Conservation (phyloP, 2,113 vertebrate genomes). For the Sisor rabdophorus region DNA sequence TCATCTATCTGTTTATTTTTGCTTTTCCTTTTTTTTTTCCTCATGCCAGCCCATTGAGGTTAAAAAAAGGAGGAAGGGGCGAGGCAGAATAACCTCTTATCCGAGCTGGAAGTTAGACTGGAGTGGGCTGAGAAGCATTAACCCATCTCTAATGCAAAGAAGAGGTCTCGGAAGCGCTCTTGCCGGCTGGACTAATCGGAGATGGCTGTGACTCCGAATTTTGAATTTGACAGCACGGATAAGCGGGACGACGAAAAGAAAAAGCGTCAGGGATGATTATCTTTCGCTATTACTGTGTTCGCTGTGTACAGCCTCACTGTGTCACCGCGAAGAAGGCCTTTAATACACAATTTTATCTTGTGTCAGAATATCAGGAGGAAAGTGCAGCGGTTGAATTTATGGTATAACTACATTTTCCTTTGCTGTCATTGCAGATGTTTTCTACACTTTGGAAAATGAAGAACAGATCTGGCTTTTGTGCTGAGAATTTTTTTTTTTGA, state of each 20-base stretch:
- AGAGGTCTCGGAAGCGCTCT: conserved; percentile 3
- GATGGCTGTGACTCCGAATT: conserved; percentile 36
- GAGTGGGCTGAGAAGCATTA: conserved; percentile 22
- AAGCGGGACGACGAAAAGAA: conserved; percentile 6
- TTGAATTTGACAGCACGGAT: conserved; percentile 25
- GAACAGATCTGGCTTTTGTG: no score
- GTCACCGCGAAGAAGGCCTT: conserved; percentile 2
- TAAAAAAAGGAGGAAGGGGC: background rate
- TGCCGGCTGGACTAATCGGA: conserved; percentile 29
- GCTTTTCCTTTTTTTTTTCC: background rate
- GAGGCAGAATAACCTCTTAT: conserved; percentile 35
- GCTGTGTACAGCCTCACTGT: background rate
- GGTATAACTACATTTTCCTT: conserved; percentile 9
- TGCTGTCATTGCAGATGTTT: background rate
- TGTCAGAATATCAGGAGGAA: background rate
- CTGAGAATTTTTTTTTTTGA: no score
- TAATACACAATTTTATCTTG: background rate
- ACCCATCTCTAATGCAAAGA: background rate
- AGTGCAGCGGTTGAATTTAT: conserved; percentile 1
- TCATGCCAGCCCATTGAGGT: conserved; percentile 36
- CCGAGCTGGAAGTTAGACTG: conserved; percentile 7
- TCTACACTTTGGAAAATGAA: no score
- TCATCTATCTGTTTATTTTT: conserved; percentile 25
- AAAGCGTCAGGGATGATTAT: conserved; percentile 2
- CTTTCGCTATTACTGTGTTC: background rate